These are phyloP conservation scores for Nemotelus pantherinus DNA, from an alignment of 2,888 invertebrate species.

Conservation along the genomic window DNA sequence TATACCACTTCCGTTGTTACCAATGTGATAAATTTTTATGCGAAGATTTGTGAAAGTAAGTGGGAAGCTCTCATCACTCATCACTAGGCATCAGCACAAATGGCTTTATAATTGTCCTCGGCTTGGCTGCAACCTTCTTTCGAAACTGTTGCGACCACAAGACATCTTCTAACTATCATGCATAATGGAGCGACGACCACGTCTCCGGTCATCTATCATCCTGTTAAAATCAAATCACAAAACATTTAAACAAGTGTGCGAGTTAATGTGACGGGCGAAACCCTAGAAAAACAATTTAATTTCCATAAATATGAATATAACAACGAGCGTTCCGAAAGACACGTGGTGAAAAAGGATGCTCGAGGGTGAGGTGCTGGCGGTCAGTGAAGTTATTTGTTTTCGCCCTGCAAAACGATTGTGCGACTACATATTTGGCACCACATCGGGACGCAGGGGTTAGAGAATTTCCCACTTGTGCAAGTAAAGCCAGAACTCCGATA, in stretches of 20 bases:
- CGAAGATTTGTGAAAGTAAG: too few species aligned
- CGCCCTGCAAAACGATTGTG: neutral
- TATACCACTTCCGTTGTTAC: slow-evolving; percentile 29
- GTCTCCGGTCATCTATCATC: slow-evolving; percentile 54
- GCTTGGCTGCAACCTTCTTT: too few species aligned
- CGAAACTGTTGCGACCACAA: neutral
- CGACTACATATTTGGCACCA: neutral
- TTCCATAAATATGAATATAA: slow-evolving; percentile 51
- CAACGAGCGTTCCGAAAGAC: slow-evolving; percentile 12
- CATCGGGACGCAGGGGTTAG: neutral
- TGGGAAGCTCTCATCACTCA: too few species aligned
- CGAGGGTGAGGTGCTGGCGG: neutral
- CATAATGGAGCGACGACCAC: slow-evolving; percentile 17
- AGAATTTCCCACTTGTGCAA: slow-evolving; percentile 2
- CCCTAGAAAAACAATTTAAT: slow-evolving; percentile 51
- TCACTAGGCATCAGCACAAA: too few species aligned
- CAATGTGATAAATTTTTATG: neutral
- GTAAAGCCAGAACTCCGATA: neutral
- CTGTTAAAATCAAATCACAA: slow-evolving; percentile 56
- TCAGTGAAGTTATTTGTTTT: neutral
- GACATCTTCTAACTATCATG: neutral
- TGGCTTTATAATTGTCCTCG: too few species aligned
- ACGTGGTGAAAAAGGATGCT: neutral
- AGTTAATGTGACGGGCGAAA: slow-evolving; percentile 49
- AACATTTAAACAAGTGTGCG: slow-evolving; percentile 55